Evolutionary conservation across 2,888 invertebrate genomes (phyloP), one percentile per base, ranked within the genome.

Genomic region (Yponomeuta sedellus): DNA sequence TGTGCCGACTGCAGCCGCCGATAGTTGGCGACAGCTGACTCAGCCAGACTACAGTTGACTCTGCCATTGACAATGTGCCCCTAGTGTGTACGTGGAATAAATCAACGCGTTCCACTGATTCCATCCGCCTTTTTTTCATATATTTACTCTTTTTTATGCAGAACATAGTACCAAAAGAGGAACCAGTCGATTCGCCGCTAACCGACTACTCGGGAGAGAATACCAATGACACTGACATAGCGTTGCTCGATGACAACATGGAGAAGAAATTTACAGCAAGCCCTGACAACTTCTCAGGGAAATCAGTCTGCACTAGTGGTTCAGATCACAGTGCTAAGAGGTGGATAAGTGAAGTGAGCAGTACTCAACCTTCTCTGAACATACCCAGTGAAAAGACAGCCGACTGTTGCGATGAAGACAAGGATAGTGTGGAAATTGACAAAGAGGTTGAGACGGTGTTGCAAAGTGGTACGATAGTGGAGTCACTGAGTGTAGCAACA

Each of bases 361-460:
- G 89, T 71, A 90, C 91, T 0, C 88, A 90, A 61, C 89, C 89
- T 1, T 86, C 85, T 68, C 74, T 89, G 8, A 85, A 86, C 67
- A 71, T 73, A 25, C 62, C 67, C 10, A 77, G 73, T 68, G 88
- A 88, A 1, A 89, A 85, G 71, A 71, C 65, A 6, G 78, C 77
- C 66, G 79, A 81, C 65, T 28, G 68, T 10, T 62, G 68, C 40
- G 81, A 85, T 3, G 82, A 86, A 22, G 87, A 89, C 61, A 86
- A 85, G 68, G 87, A 86, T 34, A 78, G 81, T 52, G 77, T 87
- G 65, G 91, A 91, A 70, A 91, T 91, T 69, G 91, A 92, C 68
- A 91, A 90, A 68, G 91, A 91, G 74, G 88, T 91, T 0, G 91
- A 92, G 71, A 89, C 85, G 0, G 91, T 91, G 0, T 68, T 92